Conservation (phyloP, 2,113 vertebrate species). For the Ciconia stormi region DNA sequence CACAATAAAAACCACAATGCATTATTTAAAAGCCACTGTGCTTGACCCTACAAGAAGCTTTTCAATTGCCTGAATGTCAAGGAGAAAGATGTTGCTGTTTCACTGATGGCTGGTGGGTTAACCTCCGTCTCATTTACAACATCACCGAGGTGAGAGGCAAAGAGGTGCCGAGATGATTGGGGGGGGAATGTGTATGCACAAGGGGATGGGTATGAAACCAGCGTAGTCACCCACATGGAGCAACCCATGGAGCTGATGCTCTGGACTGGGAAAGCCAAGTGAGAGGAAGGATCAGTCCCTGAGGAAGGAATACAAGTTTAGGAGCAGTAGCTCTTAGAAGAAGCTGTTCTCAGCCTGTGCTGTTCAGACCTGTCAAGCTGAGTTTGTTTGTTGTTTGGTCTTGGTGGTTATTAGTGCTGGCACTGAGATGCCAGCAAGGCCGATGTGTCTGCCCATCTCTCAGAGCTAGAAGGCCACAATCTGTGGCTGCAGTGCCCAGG, state of each 20-base stretch:
- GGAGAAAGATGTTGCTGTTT: not conserved
- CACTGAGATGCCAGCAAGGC: not conserved
- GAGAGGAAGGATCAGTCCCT: not conserved
- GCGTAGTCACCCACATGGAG: rapidly evolving
- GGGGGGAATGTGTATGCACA: rapidly evolving
- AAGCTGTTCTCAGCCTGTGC: not conserved
- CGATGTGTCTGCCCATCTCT: not conserved
- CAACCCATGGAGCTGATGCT: not conserved
- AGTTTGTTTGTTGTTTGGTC: not conserved
- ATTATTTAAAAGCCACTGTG: slow-evolving; percentile 30
- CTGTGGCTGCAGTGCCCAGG: not conserved
- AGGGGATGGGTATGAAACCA: not conserved
- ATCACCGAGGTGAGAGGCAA: not conserved
- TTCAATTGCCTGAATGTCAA: not conserved
- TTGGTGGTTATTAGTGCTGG: not conserved
- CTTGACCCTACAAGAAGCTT: slow-evolving; percentile 44
- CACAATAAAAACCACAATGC: not conserved
- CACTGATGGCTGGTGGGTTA: not conserved
- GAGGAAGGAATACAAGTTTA: not conserved
- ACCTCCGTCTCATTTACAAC: not conserved
- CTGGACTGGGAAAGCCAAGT: rapidly evolving
- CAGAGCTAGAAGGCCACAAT: not conserved
- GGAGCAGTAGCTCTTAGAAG: not conserved
- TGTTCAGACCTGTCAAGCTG: not conserved
- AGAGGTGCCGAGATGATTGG: not conserved